Evolutionary conservation across 2,113 vertebrate species (phyloP).

Genomic region (Maccullochella peelii): DNA sequence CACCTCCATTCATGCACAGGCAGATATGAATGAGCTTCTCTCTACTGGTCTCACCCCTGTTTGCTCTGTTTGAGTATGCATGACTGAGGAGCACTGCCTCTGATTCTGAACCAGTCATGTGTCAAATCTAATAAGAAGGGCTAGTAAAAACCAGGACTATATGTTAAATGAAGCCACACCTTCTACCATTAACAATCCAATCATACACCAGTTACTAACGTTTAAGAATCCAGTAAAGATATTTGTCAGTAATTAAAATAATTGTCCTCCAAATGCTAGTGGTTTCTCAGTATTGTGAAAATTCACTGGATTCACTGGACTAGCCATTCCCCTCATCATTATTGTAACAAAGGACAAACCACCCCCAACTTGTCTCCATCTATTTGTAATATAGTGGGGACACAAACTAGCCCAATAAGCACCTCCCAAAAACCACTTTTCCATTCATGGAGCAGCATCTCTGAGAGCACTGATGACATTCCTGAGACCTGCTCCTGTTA

Average conservation of each 20-base stretch:
- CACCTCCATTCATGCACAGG: constrained; percentile 35
- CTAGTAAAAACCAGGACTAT: constrained; percentile 10
- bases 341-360: constrained; percentile 42
- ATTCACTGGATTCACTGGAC: neutral
- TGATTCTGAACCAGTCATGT: constrained; percentile 63
- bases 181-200: neutral
- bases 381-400: constrained; percentile 13
- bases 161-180: neutral
- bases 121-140: constrained; percentile 50
- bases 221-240: neutral
- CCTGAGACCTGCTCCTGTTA: constrained; percentile 18
- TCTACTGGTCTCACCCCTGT: constrained; percentile 4
- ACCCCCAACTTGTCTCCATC: constrained; percentile 3
- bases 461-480: constrained; percentile 35
- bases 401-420: constrained; percentile 16
- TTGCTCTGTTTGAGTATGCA: constrained; percentile 52
- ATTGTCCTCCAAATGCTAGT: neutral
- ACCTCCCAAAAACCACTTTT: constrained; percentile 32
- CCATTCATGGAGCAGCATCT: constrained; percentile 34
- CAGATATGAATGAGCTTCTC: constrained; percentile 37
- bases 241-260: neutral
- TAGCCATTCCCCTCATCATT: neutral
- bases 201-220: neutral
- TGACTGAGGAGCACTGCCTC: constrained; percentile 44
- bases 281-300: neutral